A percentile compares a stretch with the other conserved stretches of the same genome.
phyloP scores from a whole-genome alignment of 1,140 invertebrate species.

The Leptestheria dahalacensis region DNA sequence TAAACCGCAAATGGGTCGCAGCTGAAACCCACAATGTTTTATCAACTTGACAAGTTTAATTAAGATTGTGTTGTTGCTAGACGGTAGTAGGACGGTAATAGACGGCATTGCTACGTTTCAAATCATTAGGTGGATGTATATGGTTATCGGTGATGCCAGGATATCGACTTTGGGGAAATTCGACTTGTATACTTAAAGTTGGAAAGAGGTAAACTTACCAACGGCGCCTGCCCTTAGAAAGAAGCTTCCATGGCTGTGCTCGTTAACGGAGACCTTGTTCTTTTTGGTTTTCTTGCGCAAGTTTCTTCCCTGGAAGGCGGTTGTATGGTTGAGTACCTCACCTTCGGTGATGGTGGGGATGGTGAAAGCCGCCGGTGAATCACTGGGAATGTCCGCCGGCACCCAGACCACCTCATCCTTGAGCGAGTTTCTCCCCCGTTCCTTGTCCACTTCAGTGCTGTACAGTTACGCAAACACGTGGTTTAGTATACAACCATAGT shows the following conservation, averaged over 20 bases:
- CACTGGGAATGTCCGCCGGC: too few species aligned
- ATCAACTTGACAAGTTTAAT: too few species aligned
- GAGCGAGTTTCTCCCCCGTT: neutral
- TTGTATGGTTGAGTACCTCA: neutral
- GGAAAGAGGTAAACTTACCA: constrained; percentile 50
- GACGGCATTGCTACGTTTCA: too few species aligned
- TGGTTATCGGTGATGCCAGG: too few species aligned
- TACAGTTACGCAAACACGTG: neutral
- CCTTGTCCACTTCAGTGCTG: neutral
- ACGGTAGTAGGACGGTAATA: too few species aligned
- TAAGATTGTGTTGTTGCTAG: too few species aligned
- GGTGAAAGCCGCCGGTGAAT: neutral
- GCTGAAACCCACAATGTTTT: too few species aligned
- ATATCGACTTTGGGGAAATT: too few species aligned
- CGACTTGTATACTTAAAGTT: too few species aligned
- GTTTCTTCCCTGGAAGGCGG: neutral
- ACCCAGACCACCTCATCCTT: neutral
- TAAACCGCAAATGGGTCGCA: too few species aligned
- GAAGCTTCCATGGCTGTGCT: constrained; percentile 86
- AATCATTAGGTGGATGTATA: too few species aligned
- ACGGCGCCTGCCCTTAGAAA: constrained; percentile 90
- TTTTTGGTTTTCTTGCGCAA: constrained; percentile 32
- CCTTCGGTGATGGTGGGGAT: neutral
- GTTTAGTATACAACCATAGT: too few species aligned
- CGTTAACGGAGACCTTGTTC: constrained; percentile 80